phyloP scores from a whole-genome alignment of 1,140 invertebrate genomes.

The Leptopilina boulardi region DNA sequence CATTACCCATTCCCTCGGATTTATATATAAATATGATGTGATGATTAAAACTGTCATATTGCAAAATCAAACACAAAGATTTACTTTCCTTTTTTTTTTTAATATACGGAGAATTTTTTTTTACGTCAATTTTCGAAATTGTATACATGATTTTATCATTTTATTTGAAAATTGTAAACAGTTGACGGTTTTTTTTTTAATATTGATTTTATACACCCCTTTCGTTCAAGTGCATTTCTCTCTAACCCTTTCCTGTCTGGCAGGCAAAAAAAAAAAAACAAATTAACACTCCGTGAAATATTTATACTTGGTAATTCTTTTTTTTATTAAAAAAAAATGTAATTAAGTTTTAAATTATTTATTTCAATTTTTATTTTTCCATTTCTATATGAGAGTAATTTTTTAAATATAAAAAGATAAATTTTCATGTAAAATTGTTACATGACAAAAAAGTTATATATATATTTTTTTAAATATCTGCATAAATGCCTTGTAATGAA shows the following conservation, averaged over 20 bases:
- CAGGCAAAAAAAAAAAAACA: background rate
- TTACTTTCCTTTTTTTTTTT: background rate
- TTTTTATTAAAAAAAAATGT: background rate
- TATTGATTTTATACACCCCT: background rate
- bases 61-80: slow-evolving; percentile 21
- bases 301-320: background rate
- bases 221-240: background rate
- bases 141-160: background rate
- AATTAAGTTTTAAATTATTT: background rate
- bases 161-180: background rate
- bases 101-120: background rate
- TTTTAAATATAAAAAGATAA: too few relatives aligned
- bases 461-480: too few relatives aligned
- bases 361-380: background rate
- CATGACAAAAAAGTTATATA: too few relatives aligned
- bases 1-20: background rate
- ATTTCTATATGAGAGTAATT: too few relatives aligned
- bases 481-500: too few relatives aligned
- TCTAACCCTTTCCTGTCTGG: slow-evolving; percentile 6
- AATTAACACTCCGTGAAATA: background rate
- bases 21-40: background rate
- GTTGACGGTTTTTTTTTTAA: background rate
- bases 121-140: background rate
- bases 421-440: too few relatives aligned
- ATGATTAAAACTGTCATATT: slow-evolving; percentile 29